Evolutionary conservation across 2,797 vertebrate genomes (phyloP).

Genomic region (Apogon talboti): DNA sequence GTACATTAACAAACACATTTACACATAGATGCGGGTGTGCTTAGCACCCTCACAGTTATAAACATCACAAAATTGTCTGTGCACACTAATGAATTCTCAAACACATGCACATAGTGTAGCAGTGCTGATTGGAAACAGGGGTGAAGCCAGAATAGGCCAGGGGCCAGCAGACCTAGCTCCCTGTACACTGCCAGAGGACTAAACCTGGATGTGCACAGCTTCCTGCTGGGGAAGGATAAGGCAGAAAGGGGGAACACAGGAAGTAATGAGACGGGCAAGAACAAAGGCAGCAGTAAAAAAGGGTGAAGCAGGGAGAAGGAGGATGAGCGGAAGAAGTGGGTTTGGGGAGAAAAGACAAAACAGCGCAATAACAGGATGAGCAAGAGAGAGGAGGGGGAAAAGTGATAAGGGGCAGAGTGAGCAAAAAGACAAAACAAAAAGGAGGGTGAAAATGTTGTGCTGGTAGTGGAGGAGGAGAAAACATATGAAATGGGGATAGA

Average conservation of each 20-base stretch:
- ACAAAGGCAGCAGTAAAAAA: conserved; percentile 58
- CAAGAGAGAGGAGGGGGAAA: conserved; percentile 26
- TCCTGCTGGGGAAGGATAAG: conserved; percentile 74
- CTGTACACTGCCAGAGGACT: conserved; percentile 41
- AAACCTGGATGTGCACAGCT: conserved; percentile 65
- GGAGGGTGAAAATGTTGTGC: conserved; percentile 41
- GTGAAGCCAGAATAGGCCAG: conserved; percentile 65
- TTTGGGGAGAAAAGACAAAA: conserved; percentile 67
- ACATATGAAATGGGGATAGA: conserved; percentile 46
- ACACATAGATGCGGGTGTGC: conserved; percentile 30
- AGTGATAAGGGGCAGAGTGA: conserved; percentile 40
- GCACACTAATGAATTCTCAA: conserved; percentile 58
- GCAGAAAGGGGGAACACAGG: conserved; percentile 53
- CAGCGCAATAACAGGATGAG: conserved; percentile 62
- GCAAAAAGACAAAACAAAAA: conserved; percentile 51
- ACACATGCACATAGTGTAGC: conserved; percentile 44
- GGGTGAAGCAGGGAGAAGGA: conserved; percentile 56
- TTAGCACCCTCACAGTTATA: conserved; percentile 46
- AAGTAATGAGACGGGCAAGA: conserved; percentile 66
- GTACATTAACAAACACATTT: conserved; percentile 32
- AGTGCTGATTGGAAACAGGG: conserved; percentile 64
- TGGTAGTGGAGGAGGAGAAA: conserved; percentile 36
- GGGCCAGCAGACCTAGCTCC: conserved; percentile 62
- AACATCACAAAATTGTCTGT: conserved; percentile 39
- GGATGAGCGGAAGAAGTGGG: conserved; percentile 64